Base-by-base conservation (phyloP, 2,888 invertebrate species). In the Ashinkailepas kermadecensis region DNA sequence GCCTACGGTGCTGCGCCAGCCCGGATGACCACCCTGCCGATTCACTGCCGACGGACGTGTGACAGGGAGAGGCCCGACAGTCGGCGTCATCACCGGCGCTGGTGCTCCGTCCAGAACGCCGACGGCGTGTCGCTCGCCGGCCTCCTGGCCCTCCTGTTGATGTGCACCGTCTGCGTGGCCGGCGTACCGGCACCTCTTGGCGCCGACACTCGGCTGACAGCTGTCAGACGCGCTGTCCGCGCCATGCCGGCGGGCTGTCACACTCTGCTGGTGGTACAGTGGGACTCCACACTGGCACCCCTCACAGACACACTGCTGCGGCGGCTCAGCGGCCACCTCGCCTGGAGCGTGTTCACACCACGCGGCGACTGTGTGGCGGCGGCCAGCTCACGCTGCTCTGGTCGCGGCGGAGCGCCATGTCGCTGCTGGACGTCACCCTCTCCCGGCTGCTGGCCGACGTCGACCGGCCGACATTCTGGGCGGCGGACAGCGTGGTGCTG, bases 271-370 rank as follows among this genome's bases (percentile, higher is more conserved):
- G 0, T 62, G 62, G 15, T 18, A 15, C 62, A 7, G 15, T 8
- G 62, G 3, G 62, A 18, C 62, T 7, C 18, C 18, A 8, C 62
- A 1, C 18, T 15, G 13, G 58, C 58, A 15, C 58, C 2, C 12
- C 12, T 15, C 58, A 39, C 39, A 39, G 39, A 39, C 15, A 93
- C 95, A 4, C 94, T 96, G 39, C 88, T 97, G 74, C 91, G 97
- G 80, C 95, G 95, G 0, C 86, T 97, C 65, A 95, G 95, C 87
- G 88, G 90, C 59, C 89, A 92, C 0, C 87, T 91, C 80, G 90
- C 91, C n/a, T 89, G 91, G 84, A 89, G 62, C 62, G 62, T 15
- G 62, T 39, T 9, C 3, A 15, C 62, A 18, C 18, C 62, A 3
- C 18, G 15, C 62, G 62, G 15, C 62, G 9, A 15, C 62, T 18